A percentile compares a stretch with the other conserved stretches of the same genome.
These are phyloP conservation scores for Scophthalmus maximus DNA, from an alignment of 2,113 vertebrate species.

Conservation along the genomic window DNA sequence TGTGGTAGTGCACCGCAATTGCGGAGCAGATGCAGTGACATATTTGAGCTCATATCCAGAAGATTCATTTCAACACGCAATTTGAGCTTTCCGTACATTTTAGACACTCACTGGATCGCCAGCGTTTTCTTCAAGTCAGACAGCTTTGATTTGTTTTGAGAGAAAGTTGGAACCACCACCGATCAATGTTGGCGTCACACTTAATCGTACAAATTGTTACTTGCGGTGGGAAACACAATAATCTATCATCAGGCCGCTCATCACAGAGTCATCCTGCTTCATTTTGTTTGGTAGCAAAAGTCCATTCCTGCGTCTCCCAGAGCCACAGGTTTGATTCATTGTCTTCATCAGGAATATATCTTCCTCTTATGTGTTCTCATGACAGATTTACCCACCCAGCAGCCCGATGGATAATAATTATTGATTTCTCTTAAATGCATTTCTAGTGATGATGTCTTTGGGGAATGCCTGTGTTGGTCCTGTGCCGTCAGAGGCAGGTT, in stretches of 20 bases:
- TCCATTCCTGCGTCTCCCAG: conserved; percentile 5
- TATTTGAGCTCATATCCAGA: no score
- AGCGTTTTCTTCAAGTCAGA: neutral
- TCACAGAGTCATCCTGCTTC: neutral
- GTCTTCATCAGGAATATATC: conserved; percentile 13
- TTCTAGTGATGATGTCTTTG: conserved; percentile 27
- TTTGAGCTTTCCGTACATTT: neutral
- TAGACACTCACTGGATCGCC: neutral
- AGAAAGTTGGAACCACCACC: neutral
- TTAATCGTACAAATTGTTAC: neutral
- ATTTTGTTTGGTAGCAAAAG: conserved; percentile 1
- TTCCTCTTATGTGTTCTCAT: neutral
- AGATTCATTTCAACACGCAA: no score
- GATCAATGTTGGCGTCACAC: conserved; percentile 16
- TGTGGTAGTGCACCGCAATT: neutral
- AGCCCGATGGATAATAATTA: conserved; percentile 33
- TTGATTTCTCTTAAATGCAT: conserved; percentile 54
- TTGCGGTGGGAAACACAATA: neutral
- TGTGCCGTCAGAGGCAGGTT: conserved; percentile 35
- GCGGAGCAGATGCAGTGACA: neutral
- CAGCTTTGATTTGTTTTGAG: neutral
- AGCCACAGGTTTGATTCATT: conserved; percentile 28
- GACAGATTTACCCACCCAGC: conserved; percentile 22
- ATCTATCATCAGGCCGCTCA: conserved; percentile 1
- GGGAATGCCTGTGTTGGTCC: conserved; percentile 23